Base-by-base conservation (phyloP, 2,888 invertebrate species). In the Ferdinandea cuprea region DNA sequence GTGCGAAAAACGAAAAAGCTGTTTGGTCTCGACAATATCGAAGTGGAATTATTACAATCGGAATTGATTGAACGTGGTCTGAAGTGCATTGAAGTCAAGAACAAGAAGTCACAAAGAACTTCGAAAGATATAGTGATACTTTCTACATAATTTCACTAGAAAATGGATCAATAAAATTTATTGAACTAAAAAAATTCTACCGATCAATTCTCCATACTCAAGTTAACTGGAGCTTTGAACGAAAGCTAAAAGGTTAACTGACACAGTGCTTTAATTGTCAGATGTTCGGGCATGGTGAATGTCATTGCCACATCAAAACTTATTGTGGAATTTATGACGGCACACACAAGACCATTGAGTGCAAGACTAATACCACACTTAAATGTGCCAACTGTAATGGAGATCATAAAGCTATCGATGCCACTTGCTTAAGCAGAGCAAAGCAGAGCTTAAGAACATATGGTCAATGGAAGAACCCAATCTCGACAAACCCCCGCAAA, bases 181-280 rank as follows among this genome's bases (percentile, higher is more conserved):
- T 4, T 1, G 40, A 40, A 13, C 25, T 58, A 7, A 13, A 30
- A 13, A 52, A 52, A 52, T 21, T 13, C 28, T 8, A 81, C n/a
- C 74, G 61, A 56, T 58, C 58, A 52, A 40, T 83, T 6, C 73
- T 85, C 28, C 71, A 56, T 37, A 73, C 65, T n/a, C 58, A 76
- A 35, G 32, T 72, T 7, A 69, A 52, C 9, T 85, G 74, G 81
- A 74, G 72, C 2, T 72, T 58, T 37, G 81, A 85, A 40, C 46
- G 78, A 37, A 83, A 78, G 59, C 17, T 77, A 0, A 72, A 83
- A 76, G 56, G 76, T 25, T 76, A 77, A 54, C 68, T 58, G n/a
- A 58, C 59, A 8, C 85, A 85, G 37, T 81, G 85, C 13, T 50
- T 58, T 8, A 84, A 84, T 11, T 66, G 42, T 11, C 66, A 66